These are phyloP conservation scores for Nemotelus nigrinus DNA, from an alignment of 2,888 invertebrate species.

Conservation along the genomic window DNA sequence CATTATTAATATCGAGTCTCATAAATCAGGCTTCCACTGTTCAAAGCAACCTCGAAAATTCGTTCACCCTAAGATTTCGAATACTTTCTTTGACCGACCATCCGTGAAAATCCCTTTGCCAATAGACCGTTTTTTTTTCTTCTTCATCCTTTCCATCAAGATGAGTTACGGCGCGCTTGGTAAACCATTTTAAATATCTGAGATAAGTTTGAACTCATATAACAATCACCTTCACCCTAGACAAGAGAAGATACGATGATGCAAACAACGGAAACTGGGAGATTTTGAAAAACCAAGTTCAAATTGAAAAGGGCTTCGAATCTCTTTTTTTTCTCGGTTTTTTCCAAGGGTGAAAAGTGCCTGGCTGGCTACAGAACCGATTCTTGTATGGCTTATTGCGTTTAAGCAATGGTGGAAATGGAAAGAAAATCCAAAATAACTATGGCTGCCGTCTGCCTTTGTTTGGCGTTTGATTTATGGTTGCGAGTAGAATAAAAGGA, in stretches of 20 bases:
- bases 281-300: not conserved
- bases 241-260: not conserved
- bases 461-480: conserved; percentile 29
- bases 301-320: conserved; percentile 30
- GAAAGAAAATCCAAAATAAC: conserved; percentile 26
- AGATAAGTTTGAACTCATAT: conserved; percentile 4
- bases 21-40: conserved; percentile 36
- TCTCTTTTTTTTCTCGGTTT: conserved; percentile 6
- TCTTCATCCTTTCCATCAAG: conserved; percentile 2
- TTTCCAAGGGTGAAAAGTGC: conserved; percentile 34
- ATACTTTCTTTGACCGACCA: conserved; percentile 33
- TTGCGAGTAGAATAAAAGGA: conserved; percentile 34
- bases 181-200: conserved; percentile 39
- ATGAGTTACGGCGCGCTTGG: conserved; percentile 32
- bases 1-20: conserved; percentile 32
- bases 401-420: conserved; percentile 32
- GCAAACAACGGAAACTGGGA: not conserved
- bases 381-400: conserved; percentile 42
- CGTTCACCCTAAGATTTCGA: conserved; percentile 19
- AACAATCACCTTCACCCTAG: conserved; percentile 24
- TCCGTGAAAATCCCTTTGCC: conserved; percentile 31
- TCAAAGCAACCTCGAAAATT: conserved; percentile 21
- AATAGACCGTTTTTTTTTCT: conserved; percentile 3
- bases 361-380: conserved; percentile 3
- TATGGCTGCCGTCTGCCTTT: conserved; percentile 38